phyloP scores from a whole-genome alignment of 2,113 vertebrate genomes.

The Dicentrarchus labrax region DNA sequence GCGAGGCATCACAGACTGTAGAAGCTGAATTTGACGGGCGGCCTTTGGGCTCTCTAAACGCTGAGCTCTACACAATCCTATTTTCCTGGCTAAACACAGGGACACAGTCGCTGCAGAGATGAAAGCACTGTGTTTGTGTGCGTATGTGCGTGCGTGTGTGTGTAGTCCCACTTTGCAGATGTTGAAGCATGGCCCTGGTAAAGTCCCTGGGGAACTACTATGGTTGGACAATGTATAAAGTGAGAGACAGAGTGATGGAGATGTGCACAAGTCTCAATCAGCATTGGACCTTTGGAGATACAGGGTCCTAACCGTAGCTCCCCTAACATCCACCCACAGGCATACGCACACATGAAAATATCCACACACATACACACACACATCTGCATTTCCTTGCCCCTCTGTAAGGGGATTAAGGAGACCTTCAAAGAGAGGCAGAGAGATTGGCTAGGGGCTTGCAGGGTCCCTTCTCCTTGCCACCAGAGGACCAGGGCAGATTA shows the following conservation, averaged over 20 bases:
- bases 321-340: conserved; percentile 17
- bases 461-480: conserved; percentile 70
- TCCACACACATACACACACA: conserved; percentile 30
- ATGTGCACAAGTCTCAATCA: conserved; percentile 37
- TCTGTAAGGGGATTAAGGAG: conserved; percentile 81
- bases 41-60: conserved; percentile 73
- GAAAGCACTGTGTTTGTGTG: conserved; percentile 66
- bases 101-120: conserved; percentile 70
- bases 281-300: conserved; percentile 34
- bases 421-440: conserved; percentile 81
- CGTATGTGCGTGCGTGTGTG: conserved; percentile 8
- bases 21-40: conserved; percentile 60
- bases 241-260: conserved; percentile 23
- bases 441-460: conserved; percentile 73
- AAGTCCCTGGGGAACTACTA: conserved; percentile 42
- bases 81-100: conserved; percentile 76
- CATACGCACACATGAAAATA: conserved; percentile 34
- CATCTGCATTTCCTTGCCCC: conserved; percentile 69
- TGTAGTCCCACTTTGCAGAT: conserved; percentile 55
- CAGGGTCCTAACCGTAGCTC: conserved; percentile 37
- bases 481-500: conserved; percentile 79
- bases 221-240: conserved; percentile 59
- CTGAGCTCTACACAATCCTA: conserved; percentile 79
- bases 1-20: conserved; percentile 40
- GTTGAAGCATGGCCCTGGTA: conserved; percentile 64